phyloP scores from a whole-genome alignment of 2,888 invertebrate species.

The Lathronympha strigana region DNA sequence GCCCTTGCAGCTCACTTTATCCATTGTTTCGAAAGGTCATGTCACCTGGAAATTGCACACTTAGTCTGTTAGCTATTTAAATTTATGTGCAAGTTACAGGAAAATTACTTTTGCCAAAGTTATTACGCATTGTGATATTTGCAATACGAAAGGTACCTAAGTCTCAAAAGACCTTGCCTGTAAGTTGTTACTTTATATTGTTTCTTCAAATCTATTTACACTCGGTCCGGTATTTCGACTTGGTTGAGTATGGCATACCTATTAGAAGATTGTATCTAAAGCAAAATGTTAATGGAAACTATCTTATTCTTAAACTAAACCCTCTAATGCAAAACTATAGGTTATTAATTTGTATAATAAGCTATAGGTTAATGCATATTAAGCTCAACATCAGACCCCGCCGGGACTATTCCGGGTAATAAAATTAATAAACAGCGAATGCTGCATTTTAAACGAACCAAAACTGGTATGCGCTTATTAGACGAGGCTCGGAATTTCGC shows the following conservation, averaged over 20 bases:
- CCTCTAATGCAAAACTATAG: too few relatives aligned
- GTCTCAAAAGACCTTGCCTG: not conserved
- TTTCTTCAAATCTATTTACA: not conserved
- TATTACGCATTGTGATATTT: conserved; percentile 30
- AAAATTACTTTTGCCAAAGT: conserved; percentile 29
- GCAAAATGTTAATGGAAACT: too few relatives aligned
- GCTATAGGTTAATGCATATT: not conserved
- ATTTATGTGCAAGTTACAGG: conserved; percentile 33
- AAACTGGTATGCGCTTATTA: conserved; percentile 29
- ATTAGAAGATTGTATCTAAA: too few relatives aligned
- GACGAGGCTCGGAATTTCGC: conserved; percentile 21
- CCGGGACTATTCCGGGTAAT: not conserved
- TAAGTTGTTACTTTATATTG: not conserved
- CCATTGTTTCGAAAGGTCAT: conserved; percentile 51
- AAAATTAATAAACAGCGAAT: conserved; percentile 9
- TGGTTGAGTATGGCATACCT: too few relatives aligned
- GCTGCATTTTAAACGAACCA: conserved; percentile 24
- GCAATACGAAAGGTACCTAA: not conserved
- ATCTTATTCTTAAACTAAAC: too few relatives aligned
- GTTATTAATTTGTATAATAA: too few relatives aligned
- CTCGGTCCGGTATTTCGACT: too few relatives aligned
- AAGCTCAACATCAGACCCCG: not conserved
- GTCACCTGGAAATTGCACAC: conserved; percentile 45
- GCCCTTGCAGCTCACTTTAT: conserved; percentile 21
- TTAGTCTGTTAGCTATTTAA: conserved; percentile 30